Evolutionary conservation across 2,113 vertebrate genomes (phyloP).

Genomic region (Chionomys nivalis): DNA sequence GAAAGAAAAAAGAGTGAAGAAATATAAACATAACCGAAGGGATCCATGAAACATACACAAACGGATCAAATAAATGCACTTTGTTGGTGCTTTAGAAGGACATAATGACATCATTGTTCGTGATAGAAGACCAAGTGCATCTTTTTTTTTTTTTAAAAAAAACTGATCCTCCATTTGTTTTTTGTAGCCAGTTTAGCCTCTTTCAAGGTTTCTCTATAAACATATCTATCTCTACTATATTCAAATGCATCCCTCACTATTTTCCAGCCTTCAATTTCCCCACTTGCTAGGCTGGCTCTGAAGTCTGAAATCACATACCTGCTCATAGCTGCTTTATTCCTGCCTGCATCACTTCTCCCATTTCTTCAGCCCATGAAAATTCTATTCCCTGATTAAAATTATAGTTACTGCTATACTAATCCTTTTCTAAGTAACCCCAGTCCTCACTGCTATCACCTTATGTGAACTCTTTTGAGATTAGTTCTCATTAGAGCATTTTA

Average conservation of each 20-base stretch:
- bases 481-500: constrained; percentile 1
- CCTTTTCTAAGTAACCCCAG: background rate
- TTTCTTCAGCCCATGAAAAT: background rate
- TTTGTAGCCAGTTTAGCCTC: background rate
- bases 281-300: background rate
- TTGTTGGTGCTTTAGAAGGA: background rate
- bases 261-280: background rate
- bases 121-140: background rate
- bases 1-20: background rate
- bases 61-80: background rate
- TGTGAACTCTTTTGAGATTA: background rate
- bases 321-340: background rate
- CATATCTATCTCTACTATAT: background rate
- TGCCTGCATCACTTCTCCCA: background rate
- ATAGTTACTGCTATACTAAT: background rate
- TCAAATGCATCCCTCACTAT: background rate
- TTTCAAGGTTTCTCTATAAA: constrained; percentile 8
- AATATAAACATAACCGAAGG: background rate
- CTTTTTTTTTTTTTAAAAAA: background rate
- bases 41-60: too few species aligned
- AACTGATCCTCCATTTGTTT: background rate
- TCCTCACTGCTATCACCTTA: background rate
- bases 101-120: background rate
- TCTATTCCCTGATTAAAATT: background rate
- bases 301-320: background rate